A percentile compares a stretch with the other conserved stretches of the same genome.
These are phyloP conservation scores for Cassiopea xamachana DNA, from an alignment of 30 jellyfish, hydroid and myxozoan genomes.

Conservation along the genomic window DNA sequence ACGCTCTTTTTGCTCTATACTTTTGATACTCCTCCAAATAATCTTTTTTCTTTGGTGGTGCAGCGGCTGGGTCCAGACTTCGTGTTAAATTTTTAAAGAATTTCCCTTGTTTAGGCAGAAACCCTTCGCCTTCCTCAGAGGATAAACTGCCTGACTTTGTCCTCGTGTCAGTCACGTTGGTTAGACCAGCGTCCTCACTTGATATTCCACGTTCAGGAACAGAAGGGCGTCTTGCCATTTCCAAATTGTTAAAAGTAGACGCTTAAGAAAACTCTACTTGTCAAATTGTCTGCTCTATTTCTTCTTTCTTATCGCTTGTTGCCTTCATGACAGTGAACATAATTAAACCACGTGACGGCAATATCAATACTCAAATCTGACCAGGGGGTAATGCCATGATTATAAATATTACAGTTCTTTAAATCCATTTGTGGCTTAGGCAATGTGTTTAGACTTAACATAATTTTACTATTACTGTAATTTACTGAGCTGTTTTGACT, in stretches of 20 bases:
- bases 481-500: too few species aligned
- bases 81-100: slow-evolving; percentile 52
- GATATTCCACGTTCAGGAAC: slow-evolving; percentile 42
- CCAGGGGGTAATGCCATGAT: slow-evolving; percentile 19
- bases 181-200: slow-evolving; percentile 58
- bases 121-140: slow-evolving; percentile 68
- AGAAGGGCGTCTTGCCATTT: slow-evolving; percentile 44
- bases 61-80: slow-evolving; percentile 59
- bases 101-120: slow-evolving; percentile 43
- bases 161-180: slow-evolving; percentile 22
- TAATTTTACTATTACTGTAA: too few species aligned
- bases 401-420: too few species aligned
- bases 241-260: neutral
- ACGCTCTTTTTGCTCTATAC: slow-evolving; percentile 73
- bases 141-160: slow-evolving; percentile 72
- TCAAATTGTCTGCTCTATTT: neutral
- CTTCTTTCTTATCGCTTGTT: neutral
- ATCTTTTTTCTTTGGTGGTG: slow-evolving; percentile 63
- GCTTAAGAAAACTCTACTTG: too few species aligned
- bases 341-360: slow-evolving; percentile 21
- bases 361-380: neutral
- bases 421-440: too few species aligned
- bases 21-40: slow-evolving; percentile 53
- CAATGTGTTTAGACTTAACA: too few species aligned
- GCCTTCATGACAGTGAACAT: slow-evolving; percentile 28